Evolutionary conservation across 2,888 invertebrate species (phyloP), one percentile per base, ranked within the genome.

Genomic region (Omphaloscelis lunosa): DNA sequence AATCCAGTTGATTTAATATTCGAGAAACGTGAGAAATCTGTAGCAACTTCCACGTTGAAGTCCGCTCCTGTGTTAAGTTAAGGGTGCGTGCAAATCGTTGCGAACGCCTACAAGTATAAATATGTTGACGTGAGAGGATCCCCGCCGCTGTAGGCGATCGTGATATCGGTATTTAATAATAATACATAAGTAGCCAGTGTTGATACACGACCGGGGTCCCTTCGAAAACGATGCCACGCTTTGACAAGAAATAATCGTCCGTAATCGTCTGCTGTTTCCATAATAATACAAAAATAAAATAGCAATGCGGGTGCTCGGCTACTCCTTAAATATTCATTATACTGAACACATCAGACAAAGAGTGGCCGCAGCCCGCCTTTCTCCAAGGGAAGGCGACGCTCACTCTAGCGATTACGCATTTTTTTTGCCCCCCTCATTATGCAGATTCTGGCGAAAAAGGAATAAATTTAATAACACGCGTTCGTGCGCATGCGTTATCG

Each of bases 381-480:
- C 95, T 94, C 95, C 93, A 91, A 91, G 93, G 94, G 93, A 94
- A 91, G 93, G 93, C 94, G 95, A 94, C 94, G 94, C 88, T 91
- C 95, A 95, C 92, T 95, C 95, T 96, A 95, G 95, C 95, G 96
- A 95, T 95, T 96, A 96, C 95, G 93, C 90, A 91, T 89, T 94
- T 94, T 91, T 95, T 95, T 95, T 95, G 91, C 94, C 94, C 94
- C 95, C 95, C 94, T 96, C 95, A 96, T 96, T 96, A 96, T 96
- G 96, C 95, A 96, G 95, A 96, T 96, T 96, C 95, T 91, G 95
- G 93, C 93, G 95, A 96, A 96, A 96, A 96, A 96, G 95, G 96
- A 96, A 96, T 95, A 96, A 95, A 96, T 96, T 96, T 96, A 96
- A 96, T 96, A 96, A 96, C 93, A 95, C 92, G 95, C 96, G 93